Evolutionary conservation across 1,140 invertebrate species (phyloP).

Genomic region (Teleogryllus occipitalis): DNA sequence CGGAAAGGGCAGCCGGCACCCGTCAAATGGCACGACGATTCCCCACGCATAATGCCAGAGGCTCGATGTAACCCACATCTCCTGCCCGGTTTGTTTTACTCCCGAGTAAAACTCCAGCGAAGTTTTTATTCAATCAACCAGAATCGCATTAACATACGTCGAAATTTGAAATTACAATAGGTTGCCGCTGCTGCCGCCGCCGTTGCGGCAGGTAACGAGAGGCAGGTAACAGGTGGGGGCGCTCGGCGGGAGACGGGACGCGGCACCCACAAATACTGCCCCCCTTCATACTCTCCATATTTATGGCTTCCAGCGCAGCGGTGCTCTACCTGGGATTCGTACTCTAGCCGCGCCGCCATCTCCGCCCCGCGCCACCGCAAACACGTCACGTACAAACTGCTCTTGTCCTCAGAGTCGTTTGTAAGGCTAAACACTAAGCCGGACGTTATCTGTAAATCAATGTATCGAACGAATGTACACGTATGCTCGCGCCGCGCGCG

Average conservation of each 20-base stretch:
- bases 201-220: background rate
- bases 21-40: too few relatives aligned
- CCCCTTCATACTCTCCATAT: background rate
- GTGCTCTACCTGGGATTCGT: background rate
- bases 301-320: background rate
- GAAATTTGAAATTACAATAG: background rate
- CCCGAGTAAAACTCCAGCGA: background rate
- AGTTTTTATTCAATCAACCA: background rate
- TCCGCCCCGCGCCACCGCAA: background rate
- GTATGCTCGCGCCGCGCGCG: background rate
- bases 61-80: background rate
- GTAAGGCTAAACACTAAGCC: background rate
- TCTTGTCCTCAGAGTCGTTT: background rate
- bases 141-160: background rate
- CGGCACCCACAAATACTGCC: background rate
- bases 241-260: background rate
- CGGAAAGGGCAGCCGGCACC: too few relatives aligned
- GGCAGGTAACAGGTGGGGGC: background rate
- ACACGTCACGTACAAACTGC: background rate
- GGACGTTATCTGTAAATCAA: constrained; percentile 4
- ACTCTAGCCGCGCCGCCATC: background rate
- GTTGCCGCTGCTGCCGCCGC: too few relatives aligned
- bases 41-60: too few relatives aligned
- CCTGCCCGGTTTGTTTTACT: background rate
- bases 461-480: background rate